Evolutionary conservation across 2,888 invertebrate species (phyloP).

Genomic region (Philaethria dido): DNA sequence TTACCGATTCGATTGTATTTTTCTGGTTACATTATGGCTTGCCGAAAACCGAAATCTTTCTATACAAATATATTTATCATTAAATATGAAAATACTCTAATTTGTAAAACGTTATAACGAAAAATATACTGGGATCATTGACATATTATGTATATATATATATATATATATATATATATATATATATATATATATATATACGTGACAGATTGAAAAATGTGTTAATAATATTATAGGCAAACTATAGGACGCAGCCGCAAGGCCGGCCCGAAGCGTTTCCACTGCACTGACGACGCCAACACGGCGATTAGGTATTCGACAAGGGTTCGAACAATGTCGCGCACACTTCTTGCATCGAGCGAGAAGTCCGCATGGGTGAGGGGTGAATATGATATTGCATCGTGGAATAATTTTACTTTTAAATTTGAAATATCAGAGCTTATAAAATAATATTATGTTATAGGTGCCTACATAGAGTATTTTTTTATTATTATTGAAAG

Average conservation of each 20-base stretch:
- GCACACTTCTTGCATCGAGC: conserved; percentile 45
- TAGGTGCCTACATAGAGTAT: background rate
- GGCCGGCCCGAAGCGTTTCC: conserved; percentile 51
- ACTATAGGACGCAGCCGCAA: conserved; percentile 32
- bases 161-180: no score
- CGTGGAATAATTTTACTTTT: conserved; percentile 6
- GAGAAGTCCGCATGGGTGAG: conserved; percentile 23
- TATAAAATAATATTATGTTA: conserved; percentile 2
- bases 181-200: background rate
- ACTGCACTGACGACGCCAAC: conserved; percentile 51
- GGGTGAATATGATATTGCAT: conserved; percentile 28
- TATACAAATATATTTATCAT: no score
- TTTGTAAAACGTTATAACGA: background rate
- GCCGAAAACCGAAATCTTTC: background rate
- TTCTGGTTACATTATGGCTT: conserved; percentile 8
- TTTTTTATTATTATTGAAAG: background rate
- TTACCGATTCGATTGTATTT: conserved; percentile 58
- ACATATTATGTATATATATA: background rate
- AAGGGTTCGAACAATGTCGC: conserved; percentile 46
- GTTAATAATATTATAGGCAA: background rate
- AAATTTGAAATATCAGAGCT: conserved; percentile 14
- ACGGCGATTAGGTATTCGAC: conserved; percentile 65
- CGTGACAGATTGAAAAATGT: background rate
- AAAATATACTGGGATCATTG: background rate
- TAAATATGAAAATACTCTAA: no score